Evolutionary conservation across 2,113 vertebrate species (phyloP).

Genomic region (Neogobius melanostomus): DNA sequence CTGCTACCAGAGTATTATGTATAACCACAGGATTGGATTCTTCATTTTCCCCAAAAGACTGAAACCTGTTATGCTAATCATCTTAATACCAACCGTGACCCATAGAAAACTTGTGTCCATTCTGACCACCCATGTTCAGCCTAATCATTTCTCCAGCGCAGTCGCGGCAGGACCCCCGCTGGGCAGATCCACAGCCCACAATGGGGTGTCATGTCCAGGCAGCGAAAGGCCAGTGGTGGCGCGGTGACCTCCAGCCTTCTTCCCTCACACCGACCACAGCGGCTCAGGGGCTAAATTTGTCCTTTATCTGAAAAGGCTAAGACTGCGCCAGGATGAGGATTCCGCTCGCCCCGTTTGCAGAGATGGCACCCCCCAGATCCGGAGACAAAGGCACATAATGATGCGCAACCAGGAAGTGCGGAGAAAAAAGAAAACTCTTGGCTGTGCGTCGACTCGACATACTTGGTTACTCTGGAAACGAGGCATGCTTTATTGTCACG

Average conservation of each 20-base stretch:
- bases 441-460: conserved; percentile 52
- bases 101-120: not conserved
- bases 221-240: conserved; percentile 58
- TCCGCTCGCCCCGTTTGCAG: conserved; percentile 44
- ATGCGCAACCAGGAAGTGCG: conserved; percentile 52
- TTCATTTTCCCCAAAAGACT: too few relatives aligned
- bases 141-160: conserved; percentile 43
- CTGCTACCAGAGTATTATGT: too few relatives aligned
- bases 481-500: conserved; percentile 20
- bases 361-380: conserved; percentile 52
- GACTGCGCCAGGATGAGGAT: conserved; percentile 40
- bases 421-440: conserved; percentile 60
- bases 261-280: conserved; percentile 44
- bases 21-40: too few relatives aligned
- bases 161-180: conserved; percentile 38
- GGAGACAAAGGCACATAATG: conserved; percentile 64
- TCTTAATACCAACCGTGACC: not conserved
- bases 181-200: conserved; percentile 50
- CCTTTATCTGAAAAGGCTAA: conserved; percentile 44
- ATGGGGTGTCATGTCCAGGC: conserved; percentile 61
- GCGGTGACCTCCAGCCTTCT: conserved; percentile 64
- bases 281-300: too few relatives aligned
- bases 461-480: conserved; percentile 64
- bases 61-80: not conserved
- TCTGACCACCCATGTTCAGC: conserved; percentile 48